phyloP scores from a whole-genome alignment of 2,113 vertebrate genomes.

The Lethenteron reissneri region DNA sequence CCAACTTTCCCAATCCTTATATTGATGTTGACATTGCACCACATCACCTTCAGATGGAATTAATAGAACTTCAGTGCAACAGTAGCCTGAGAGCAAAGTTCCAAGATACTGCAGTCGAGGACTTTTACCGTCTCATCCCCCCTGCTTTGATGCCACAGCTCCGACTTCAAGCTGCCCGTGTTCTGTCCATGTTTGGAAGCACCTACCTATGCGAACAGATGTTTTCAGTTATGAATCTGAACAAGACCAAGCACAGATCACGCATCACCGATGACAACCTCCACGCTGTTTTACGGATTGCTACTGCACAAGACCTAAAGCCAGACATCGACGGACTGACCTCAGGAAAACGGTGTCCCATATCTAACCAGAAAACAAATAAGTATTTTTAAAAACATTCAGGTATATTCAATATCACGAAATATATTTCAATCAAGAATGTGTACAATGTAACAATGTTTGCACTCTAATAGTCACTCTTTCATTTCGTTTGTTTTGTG shows the following conservation, averaged over 20 bases:
- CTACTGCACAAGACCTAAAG: constrained; percentile 1
- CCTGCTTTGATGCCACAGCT: constrained; percentile 10
- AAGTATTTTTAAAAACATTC: neutral
- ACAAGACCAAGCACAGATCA: constrained; percentile 7
- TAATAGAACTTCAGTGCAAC: constrained; percentile 13
- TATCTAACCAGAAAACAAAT: neutral
- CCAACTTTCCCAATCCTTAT: constrained; percentile 14
- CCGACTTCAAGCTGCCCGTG: constrained; percentile 10
- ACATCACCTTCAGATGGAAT: constrained; percentile 12
- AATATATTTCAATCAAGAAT: too few relatives aligned
- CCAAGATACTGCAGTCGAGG: constrained; percentile 4
- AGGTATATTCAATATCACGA: too few relatives aligned
- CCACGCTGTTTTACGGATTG: too few relatives aligned
- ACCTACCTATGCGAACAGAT: constrained; percentile 7
- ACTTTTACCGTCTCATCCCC: constrained; percentile 9
- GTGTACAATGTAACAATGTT: too few relatives aligned
- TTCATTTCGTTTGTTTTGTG: too few relatives aligned
- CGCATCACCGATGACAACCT: too few relatives aligned
- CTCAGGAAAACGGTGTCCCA: neutral
- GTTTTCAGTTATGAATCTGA: neutral
- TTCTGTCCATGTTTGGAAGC: constrained; percentile 11
- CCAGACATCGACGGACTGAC: neutral
- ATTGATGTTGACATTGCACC: constrained; percentile 10
- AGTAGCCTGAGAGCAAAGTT: constrained; percentile 14
- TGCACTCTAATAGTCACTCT: too few relatives aligned